phyloP scores from a whole-genome alignment of 2,797 vertebrate species.

The Lepidocolaptes lacrymiger region DNA sequence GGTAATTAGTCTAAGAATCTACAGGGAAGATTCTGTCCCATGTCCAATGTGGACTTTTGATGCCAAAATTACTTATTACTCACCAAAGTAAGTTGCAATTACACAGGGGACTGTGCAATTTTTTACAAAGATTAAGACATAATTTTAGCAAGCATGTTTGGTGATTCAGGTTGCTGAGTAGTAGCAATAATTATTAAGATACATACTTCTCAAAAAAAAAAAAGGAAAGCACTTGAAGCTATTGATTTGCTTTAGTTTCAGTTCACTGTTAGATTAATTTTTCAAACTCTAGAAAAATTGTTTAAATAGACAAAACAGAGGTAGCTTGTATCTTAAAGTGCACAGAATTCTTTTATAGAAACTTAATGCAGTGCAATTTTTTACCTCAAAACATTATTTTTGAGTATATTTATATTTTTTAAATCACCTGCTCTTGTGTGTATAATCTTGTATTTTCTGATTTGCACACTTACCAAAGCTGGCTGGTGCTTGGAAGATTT shows the following conservation, averaged over 20 bases:
- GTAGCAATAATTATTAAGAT: not conserved
- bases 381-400: not conserved
- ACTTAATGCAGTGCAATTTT: not conserved
- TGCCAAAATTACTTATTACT: constrained; percentile 16
- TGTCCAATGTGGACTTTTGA: not conserved
- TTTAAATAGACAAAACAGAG: not conserved
- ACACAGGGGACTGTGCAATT: not conserved
- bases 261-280: not conserved
- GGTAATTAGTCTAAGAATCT: not conserved
- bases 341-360: not conserved
- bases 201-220: not conserved
- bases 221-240: not conserved
- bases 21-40: not conserved
- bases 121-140: not conserved
- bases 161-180: not conserved
- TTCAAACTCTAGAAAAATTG: not conserved
- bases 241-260: not conserved
- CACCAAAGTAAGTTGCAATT: not conserved
- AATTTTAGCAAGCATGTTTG: not conserved
- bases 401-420: not conserved
- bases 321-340: not conserved
- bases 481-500: not conserved
- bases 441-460: not conserved
- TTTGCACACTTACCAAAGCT: rapidly evolving
- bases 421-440: not conserved